phyloP scores from a whole-genome alignment of 2,113 vertebrate species.

The Nothoprocta perdicaria region DNA sequence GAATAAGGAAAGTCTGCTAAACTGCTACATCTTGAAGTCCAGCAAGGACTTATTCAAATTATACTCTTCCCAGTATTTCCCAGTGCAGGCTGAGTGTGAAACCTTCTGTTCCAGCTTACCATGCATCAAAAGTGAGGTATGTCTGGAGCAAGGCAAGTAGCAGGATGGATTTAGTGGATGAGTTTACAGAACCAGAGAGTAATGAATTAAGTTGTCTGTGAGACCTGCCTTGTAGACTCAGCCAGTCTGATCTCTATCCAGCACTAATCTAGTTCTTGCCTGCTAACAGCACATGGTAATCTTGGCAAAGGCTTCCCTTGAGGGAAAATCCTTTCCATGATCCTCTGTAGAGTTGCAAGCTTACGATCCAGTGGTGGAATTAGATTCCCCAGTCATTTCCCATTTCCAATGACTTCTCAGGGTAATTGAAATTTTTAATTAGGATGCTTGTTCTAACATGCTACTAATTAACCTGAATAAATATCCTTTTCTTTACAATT shows the following conservation, averaged over 20 bases:
- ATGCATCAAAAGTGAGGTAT: background rate
- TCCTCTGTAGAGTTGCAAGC: background rate
- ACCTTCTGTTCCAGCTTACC: background rate
- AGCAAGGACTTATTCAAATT: background rate
- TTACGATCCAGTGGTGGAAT: background rate
- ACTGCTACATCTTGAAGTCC: background rate
- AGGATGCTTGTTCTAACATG: background rate
- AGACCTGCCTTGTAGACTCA: rapidly evolving
- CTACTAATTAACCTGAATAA: background rate
- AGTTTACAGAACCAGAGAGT: background rate
- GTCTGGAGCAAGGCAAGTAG: background rate
- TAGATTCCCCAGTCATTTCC: background rate
- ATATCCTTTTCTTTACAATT: background rate
- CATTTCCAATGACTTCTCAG: background rate
- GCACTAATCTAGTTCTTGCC: rapidly evolving
- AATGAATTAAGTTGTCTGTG: background rate
- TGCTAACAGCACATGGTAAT: rapidly evolving
- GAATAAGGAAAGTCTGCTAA: background rate
- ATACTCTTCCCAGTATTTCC: background rate
- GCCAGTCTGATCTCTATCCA: rapidly evolving
- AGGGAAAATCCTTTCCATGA: background rate
- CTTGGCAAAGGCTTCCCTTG: background rate
- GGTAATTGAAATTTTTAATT: background rate
- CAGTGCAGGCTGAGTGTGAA: background rate
- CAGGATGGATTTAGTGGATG: background rate